phyloP scores from a whole-genome alignment of 2,888 invertebrate genomes.

The Metacarcinus magister region DNA sequence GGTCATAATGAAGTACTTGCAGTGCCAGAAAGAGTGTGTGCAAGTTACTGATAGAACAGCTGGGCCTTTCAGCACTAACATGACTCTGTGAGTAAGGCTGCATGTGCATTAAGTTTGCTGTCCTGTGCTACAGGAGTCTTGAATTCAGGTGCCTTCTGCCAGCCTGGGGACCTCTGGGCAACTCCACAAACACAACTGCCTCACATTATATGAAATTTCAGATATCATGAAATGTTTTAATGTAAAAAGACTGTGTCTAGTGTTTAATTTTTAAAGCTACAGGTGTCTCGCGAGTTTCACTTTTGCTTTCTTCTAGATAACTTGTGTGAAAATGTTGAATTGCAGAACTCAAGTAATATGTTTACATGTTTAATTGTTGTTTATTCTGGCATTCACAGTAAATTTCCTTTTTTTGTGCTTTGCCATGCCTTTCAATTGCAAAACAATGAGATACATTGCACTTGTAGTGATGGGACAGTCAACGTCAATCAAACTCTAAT shows the following conservation, averaged over 20 bases:
- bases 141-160: slow-evolving; percentile 79
- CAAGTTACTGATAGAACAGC: slow-evolving; percentile 59
- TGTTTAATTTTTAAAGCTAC: neutral
- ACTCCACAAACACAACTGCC: slow-evolving; percentile 76
- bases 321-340: no score
- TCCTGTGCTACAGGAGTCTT: slow-evolving; percentile 76
- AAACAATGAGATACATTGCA: no score
- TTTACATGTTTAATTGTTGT: no score
- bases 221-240: slow-evolving; percentile 20
- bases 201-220: slow-evolving; percentile 52
- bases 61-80: slow-evolving; percentile 76
- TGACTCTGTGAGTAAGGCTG: slow-evolving; percentile 73
- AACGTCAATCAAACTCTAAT: no score
- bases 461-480: no score
- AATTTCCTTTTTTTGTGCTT: no score
- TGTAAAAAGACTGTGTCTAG: slow-evolving; percentile 40
- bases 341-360: no score
- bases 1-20: slow-evolving; percentile 31
- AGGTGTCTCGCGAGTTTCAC: neutral
- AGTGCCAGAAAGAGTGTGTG: slow-evolving; percentile 13
- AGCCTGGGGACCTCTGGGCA: slow-evolving; percentile 78
- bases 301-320: no score
- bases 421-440: no score
- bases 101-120: slow-evolving; percentile 79
- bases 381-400: no score